A percentile compares a stretch with the other conserved stretches of the same genome.
Conservation (phyloP, 1,140 invertebrate species). For the Drosophila mojavensis region DNA sequence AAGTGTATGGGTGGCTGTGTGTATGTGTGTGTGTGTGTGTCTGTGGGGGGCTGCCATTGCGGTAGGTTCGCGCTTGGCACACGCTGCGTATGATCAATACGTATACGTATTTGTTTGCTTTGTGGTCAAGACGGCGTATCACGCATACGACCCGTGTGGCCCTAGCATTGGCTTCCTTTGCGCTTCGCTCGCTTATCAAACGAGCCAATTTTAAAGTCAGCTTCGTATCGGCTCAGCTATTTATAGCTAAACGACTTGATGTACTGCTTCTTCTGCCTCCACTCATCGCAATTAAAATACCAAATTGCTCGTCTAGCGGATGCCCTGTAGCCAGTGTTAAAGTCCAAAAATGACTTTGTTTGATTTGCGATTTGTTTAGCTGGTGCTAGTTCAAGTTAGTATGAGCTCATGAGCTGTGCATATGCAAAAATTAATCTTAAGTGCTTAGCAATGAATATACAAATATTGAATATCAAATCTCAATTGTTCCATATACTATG, state of each 20-base stretch:
- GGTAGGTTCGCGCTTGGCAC: constrained; percentile 64
- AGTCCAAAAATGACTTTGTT: neutral
- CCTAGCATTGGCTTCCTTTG: constrained; percentile 6
- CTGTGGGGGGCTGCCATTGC: constrained; percentile 44
- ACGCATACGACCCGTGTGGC: constrained; percentile 31
- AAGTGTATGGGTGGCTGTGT: neutral
- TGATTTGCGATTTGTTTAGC: neutral
- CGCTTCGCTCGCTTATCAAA: constrained; percentile 7
- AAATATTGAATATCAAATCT: too few relatives aligned
- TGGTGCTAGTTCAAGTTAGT: too few relatives aligned
- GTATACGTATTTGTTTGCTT: neutral
- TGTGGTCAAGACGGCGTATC: constrained; percentile 1
- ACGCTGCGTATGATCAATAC: constrained; percentile 63
- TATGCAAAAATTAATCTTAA: too few relatives aligned
- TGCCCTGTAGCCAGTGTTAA: neutral
- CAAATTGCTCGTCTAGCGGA: neutral
- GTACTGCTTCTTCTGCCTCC: neutral
- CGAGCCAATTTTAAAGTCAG: constrained; percentile 15
- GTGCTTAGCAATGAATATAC: too few relatives aligned
- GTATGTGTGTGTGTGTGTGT: constrained; percentile 13
- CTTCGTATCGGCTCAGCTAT: constrained; percentile 17
- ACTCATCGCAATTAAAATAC: neutral
- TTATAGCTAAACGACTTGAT: constrained; percentile 2
- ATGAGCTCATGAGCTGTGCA: too few relatives aligned
- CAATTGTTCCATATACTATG: too few relatives aligned